Evolutionary conservation across 2,113 vertebrate genomes (phyloP), one percentile per base, ranked within the genome.

Genomic region (Cyanocitta stelleri): DNA sequence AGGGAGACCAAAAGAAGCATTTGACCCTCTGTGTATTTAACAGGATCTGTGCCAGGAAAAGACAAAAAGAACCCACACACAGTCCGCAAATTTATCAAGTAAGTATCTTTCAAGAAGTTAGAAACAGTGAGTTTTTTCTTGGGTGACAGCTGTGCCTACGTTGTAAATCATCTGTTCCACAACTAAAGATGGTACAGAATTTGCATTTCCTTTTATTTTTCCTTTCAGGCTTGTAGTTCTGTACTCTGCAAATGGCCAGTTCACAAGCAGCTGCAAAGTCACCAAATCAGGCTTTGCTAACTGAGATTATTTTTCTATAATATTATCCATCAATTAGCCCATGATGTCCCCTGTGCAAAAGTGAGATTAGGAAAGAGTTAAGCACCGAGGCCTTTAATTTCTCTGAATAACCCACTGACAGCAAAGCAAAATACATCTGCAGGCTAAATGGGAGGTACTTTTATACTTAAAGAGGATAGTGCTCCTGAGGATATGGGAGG

Each of bases 21-120:
- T 88, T 90, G 72, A 83, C 75, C 87, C 63, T 88, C 71, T 90
- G 88, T 81, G 68, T 94, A 55, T 96, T 95, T 94, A 83, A 63
- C 48, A 90, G 88, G 75, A 95, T 49, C 68, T 63, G 39, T 75
- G 75, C 95, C 95, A 94, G 52, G 75, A 66, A 82, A 80, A 37
- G 23, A 48, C 55, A 84, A 83, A 75, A 89, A 80, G 14, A 90
- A 85, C 90, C 92, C 96, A 92, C 95, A 91, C 93, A 55, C 90
- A 89, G 52, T 18, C 51, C 0, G 0, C 21, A 80, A 63, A 88
- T 95, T 89, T 88, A 87, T 88, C 87, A 88, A 92, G 32, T 37
- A 71, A 85, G 59, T 75, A 19, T 58, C 85, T 69, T 85, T 87
- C 62, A 88, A 91, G 58, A 71, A 77, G 24, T 69, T 33, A 92